Conservation (phyloP, 1,140 invertebrate species). For the Metaphire vulgaris region DNA sequence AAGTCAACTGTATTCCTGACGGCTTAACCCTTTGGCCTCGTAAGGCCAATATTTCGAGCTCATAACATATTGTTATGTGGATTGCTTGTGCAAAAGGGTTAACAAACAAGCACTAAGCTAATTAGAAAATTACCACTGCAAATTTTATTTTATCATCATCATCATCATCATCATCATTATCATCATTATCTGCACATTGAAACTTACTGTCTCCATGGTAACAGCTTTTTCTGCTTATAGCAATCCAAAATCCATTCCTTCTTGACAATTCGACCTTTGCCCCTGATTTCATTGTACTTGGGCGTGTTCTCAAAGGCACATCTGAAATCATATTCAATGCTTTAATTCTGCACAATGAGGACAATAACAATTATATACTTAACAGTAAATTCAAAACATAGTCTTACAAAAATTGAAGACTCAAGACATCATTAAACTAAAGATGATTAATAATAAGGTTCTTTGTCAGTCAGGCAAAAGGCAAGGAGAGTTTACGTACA, state of each 20-base stretch:
- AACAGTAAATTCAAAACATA: too few species aligned
- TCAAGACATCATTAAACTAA: too few species aligned
- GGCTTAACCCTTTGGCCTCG: too few species aligned
- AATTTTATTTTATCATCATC: conserved; percentile 14
- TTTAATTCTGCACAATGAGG: too few species aligned
- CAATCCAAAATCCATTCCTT: conserved; percentile 71
- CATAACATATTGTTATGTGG: too few species aligned
- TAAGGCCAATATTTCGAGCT: too few species aligned
- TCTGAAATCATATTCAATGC: conserved; percentile 54
- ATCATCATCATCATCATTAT: not conserved
- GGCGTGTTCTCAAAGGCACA: conserved; percentile 84
- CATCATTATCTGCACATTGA: not conserved
- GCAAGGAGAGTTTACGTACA: conserved; percentile 67
- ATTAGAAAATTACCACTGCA: not conserved
- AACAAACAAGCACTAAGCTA: not conserved
- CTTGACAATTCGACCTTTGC: conserved; percentile 62
- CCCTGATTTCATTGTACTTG: conserved; percentile 69
- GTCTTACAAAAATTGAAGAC: too few species aligned
- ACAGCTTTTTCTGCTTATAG: conserved; percentile 57
- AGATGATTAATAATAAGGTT: too few species aligned
- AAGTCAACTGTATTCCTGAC: too few species aligned
- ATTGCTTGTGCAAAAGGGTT: too few species aligned
- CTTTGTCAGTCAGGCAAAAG: too few species aligned
- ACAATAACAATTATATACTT: too few species aligned
- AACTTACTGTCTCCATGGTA: conserved; percentile 63